These are phyloP conservation scores for Crossaster papposus DNA, from an alignment of 53 echinoderm and acorn worm genomes.

Conservation along the genomic window DNA sequence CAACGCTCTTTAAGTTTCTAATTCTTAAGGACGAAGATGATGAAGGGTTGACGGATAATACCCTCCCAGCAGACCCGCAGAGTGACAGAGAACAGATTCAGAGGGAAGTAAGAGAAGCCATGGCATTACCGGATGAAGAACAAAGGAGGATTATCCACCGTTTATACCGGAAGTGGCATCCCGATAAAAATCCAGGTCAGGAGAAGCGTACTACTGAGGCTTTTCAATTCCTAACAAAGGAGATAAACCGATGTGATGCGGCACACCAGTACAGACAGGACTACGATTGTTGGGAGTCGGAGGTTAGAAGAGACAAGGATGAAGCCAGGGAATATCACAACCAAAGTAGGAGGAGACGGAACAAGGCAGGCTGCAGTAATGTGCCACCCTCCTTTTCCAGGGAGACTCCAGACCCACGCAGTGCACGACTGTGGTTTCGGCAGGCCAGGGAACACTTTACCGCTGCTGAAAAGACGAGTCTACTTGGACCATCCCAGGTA, in stretches of 20 bases:
- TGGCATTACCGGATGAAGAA: slow-evolving; percentile 49
- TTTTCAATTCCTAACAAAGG: slow-evolving; percentile 64
- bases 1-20: slow-evolving; percentile 52
- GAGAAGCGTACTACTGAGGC: slow-evolving; percentile 60
- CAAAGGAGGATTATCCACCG: slow-evolving; percentile 60
- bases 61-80: slow-evolving; percentile 10
- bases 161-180: slow-evolving; percentile 73
- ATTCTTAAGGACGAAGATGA: neutral
- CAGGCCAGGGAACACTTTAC: slow-evolving; percentile 57
- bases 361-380: neutral
- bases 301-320: slow-evolving; percentile 33
- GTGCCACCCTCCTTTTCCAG: slow-evolving; percentile 40
- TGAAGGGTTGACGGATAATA: neutral
- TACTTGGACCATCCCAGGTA: neutral
- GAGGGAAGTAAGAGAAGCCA: slow-evolving; percentile 48
- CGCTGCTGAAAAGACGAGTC: slow-evolving; percentile 35
- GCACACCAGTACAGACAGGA: slow-evolving; percentile 1
- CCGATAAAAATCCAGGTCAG: slow-evolving; percentile 69
- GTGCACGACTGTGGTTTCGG: slow-evolving; percentile 63
- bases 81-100: slow-evolving; percentile 34
- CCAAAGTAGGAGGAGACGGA: neutral
- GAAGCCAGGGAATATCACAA: slow-evolving; percentile 24
- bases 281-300: slow-evolving; percentile 24
- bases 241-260: slow-evolving; percentile 41
- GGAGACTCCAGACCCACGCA: slow-evolving; percentile 50